phyloP scores from a whole-genome alignment of 1,140 invertebrate genomes.

The Araneus ventricosus region DNA sequence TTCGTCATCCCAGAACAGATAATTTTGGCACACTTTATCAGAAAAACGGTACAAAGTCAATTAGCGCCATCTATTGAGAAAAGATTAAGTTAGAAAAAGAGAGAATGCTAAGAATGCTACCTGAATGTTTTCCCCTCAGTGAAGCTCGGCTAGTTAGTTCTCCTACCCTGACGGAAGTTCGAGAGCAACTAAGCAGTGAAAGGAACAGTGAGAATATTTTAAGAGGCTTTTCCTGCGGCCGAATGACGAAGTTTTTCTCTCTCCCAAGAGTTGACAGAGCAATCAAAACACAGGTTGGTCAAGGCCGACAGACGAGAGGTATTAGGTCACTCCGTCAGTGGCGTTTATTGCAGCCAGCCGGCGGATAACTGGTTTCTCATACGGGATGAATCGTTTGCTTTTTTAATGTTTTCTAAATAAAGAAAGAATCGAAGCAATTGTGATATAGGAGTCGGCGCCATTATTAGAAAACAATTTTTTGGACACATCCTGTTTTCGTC shows the following conservation, averaged over 20 bases:
- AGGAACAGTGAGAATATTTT: slow-evolving; percentile 57
- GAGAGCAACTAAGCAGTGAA: slow-evolving; percentile 62
- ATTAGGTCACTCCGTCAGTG: slow-evolving; percentile 56
- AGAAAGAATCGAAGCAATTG: not conserved
- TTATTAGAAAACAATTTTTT: too few relatives aligned
- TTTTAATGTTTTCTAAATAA: not conserved
- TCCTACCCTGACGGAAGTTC: slow-evolving; percentile 55
- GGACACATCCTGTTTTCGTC: too few relatives aligned
- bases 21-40: not conserved
- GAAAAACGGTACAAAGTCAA: not conserved
- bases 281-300: slow-evolving; percentile 62
- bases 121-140: slow-evolving; percentile 36
- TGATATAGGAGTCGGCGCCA: not conserved
- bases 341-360: not conserved
- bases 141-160: slow-evolving; percentile 9
- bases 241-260: slow-evolving; percentile 1
- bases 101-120: not conserved
- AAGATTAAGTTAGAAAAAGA: not conserved
- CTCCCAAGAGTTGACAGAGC: not conserved
- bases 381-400: not conserved
- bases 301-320: slow-evolving; percentile 57
- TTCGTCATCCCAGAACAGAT: not conserved
- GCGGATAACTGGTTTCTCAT: slow-evolving; percentile 59
- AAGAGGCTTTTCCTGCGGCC: slow-evolving; percentile 17
- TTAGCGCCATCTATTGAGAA: slow-evolving; percentile 52